Conservation (phyloP, 2,113 vertebrate genomes). For the Silurus meridionalis region DNA sequence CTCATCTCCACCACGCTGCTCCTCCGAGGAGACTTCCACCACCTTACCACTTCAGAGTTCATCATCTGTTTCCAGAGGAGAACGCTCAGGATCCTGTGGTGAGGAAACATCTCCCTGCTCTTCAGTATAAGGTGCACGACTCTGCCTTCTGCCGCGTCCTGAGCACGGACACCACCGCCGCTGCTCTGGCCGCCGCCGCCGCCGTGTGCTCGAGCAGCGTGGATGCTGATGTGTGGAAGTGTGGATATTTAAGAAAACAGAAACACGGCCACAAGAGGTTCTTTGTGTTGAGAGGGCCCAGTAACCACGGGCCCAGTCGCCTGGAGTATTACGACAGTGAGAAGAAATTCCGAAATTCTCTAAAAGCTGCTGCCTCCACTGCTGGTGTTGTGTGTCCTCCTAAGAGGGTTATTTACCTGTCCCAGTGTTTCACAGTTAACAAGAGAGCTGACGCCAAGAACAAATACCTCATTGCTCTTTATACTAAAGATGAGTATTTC, state of each 20-base stretch:
- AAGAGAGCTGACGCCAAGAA: constrained; percentile 96
- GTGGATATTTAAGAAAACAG: constrained; percentile 94
- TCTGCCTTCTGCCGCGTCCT: constrained; percentile 57
- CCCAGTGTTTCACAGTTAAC: constrained; percentile 93
- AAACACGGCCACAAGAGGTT: constrained; percentile 94
- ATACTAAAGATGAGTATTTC: constrained; percentile 97
- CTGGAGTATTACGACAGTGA: constrained; percentile 97
- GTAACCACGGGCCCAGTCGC: constrained; percentile 78
- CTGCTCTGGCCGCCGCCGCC: constrained; percentile 53
- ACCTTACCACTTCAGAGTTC: constrained; percentile 54
- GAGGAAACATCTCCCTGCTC: constrained; percentile 38
- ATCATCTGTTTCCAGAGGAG: constrained; percentile 53
- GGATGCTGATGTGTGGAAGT: constrained; percentile 85
- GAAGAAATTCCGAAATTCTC: constrained; percentile 90
- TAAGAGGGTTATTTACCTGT: constrained; percentile 87
- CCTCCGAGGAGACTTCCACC: constrained; percentile 49
- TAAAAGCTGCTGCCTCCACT: constrained; percentile 78
- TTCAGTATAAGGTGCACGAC: constrained; percentile 54
- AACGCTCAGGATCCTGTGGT: constrained; percentile 48
- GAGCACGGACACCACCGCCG: constrained; percentile 55
- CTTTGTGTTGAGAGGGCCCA: constrained; percentile 85
- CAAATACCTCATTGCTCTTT: constrained; percentile 96
- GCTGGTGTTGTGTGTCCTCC: constrained; percentile 42
- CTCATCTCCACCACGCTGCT: constrained; percentile 48
- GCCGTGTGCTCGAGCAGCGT: constrained; percentile 56